Evolutionary conservation across 2,888 invertebrate species (phyloP).

Genomic region (Schizaphis graminum): DNA sequence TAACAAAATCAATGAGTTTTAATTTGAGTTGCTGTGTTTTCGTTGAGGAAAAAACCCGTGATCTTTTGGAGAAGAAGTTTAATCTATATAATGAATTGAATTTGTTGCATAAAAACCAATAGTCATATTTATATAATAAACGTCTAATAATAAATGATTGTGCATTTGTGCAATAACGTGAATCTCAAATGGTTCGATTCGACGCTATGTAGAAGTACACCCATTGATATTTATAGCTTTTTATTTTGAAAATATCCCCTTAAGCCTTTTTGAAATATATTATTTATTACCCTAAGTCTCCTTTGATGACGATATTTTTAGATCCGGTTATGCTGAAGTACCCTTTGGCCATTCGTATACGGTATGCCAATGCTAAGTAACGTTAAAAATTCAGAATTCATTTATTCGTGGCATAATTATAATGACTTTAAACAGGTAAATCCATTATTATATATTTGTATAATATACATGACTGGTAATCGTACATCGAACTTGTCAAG

Average conservation of each 20-base stretch:
- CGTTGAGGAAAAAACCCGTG: background rate
- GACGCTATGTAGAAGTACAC: background rate
- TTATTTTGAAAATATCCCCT: constrained; percentile 15
- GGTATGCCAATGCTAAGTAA: background rate
- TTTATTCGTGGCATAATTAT: background rate
- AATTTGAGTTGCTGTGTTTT: background rate
- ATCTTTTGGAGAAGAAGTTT: background rate
- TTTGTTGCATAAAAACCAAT: background rate
- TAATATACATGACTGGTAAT: background rate
- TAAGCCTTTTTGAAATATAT: background rate
- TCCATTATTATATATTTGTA: background rate
- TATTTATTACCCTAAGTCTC: constrained; percentile 3
- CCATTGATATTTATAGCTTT: background rate
- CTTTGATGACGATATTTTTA: background rate
- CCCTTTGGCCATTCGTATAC: background rate
- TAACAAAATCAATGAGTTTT: background rate
- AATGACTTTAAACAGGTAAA: background rate
- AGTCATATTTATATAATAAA: background rate
- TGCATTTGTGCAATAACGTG: background rate
- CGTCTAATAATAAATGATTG: background rate
- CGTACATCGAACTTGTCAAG: background rate
- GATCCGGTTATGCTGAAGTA: background rate
- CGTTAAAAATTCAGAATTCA: background rate
- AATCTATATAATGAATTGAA: background rate
- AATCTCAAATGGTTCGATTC: background rate